Evolutionary conservation across 2,113 vertebrate species (phyloP).

Genomic region (Cyphomyrus discorhynchus): DNA sequence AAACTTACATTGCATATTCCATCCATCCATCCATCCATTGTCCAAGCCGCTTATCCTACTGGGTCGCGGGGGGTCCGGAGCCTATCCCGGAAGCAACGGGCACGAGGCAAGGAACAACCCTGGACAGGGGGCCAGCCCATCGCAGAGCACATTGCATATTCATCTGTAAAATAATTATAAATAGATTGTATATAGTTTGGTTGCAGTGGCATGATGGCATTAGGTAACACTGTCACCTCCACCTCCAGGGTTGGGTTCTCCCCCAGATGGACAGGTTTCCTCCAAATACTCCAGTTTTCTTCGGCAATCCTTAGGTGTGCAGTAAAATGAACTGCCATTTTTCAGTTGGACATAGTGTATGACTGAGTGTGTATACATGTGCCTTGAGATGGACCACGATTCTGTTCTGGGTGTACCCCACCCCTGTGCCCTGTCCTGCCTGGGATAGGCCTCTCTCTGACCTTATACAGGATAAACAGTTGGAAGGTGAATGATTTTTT

Average conservation of each 20-base stretch:
- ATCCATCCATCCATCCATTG: too few species aligned
- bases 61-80: too few species aligned
- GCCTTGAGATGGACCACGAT: background rate
- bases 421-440: background rate
- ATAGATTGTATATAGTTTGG: background rate
- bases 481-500: background rate
- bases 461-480: background rate
- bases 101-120: too few species aligned
- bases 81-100: too few species aligned
- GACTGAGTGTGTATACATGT: background rate
- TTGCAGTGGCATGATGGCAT: background rate
- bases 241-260: background rate
- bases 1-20: background rate
- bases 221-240: background rate
- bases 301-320: background rate
- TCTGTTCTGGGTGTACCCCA: background rate
- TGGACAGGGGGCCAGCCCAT: too few species aligned
- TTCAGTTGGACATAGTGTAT: background rate
- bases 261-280: background rate
- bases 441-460: background rate
- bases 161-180: background rate
- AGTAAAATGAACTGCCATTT: background rate
- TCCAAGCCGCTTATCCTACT: too few species aligned
- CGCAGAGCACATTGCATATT: background rate
- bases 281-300: background rate